Evolutionary conservation across 2,113 vertebrate species (phyloP), one percentile per base, ranked within the genome.

Genomic region (Gobiocypris rarus): DNA sequence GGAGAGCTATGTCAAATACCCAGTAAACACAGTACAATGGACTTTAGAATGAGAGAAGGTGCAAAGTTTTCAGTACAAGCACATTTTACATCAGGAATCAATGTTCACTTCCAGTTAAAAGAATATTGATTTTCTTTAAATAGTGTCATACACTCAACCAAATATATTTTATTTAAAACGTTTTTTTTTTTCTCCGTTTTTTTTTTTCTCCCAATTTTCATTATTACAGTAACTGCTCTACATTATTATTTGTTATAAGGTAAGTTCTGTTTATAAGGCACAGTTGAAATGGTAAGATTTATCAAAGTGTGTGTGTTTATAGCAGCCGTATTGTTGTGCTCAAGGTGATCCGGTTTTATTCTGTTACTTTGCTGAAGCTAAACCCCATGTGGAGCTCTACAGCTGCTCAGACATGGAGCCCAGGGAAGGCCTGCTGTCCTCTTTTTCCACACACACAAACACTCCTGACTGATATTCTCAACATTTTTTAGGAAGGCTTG

Each of bases 401-500:
- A 90, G 87, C 88, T 90, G 88, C 84, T 90, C 88, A 56, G 84
- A 58, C n/a, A 84, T 70, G 5, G 45, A 83, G 50, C 34, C 77
- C 61, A 77, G 81, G 86, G 50, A 69, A 54, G 26, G 45, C 61
- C 15, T 69, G 84, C 59, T 84, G 59, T 43, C 58, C 56, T 41
- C 10, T 28, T 70, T 73, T 22, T 48, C 41, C 71, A 75, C n/a
- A 63, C 9, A 50, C 43, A 61, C 28, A 67, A 63, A 41, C 83
- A 56, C 75, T 38, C 15, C 17, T 7, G 56, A 26, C 45, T 1
- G 2, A 22, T 54, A 65, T 61, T n/a, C 26, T 63, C 6, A 45
- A 28, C 6, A 74, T 24, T 38, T 74, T 52, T 54, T n/a, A n/a
- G n/a, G n/a, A n/a, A 75, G 43, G 3, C 15, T n/a, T 75, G 13